A percentile compares a stretch with the other conserved stretches of the same genome.
phyloP scores from a whole-genome alignment of 1,140 invertebrate species.

The Euura lappo region DNA sequence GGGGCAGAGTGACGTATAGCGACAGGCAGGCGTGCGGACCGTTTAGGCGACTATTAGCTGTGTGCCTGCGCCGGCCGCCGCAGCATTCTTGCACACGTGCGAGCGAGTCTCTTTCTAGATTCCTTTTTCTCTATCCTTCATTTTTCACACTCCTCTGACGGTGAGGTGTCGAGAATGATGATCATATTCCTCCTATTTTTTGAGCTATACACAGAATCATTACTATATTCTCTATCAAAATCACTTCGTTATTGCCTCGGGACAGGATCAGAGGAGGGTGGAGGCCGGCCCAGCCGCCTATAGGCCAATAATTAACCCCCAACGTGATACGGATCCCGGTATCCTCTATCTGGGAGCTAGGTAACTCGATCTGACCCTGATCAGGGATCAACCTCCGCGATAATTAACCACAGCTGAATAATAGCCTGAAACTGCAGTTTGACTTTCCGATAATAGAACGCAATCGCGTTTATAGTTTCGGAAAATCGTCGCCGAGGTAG shows the following conservation, averaged over 20 bases:
- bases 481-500: no score
- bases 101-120: no score
- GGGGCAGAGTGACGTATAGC: conserved; percentile 40
- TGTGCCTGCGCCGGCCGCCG: no score
- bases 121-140: not conserved
- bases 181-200: not conserved
- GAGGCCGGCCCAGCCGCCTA: not conserved
- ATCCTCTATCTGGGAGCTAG: no score
- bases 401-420: no score
- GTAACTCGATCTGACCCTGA: no score
- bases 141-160: not conserved
- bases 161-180: not conserved
- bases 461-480: no score
- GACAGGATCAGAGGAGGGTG: not conserved
- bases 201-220: not conserved
- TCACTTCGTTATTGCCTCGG: not conserved
- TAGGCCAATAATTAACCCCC: not conserved
- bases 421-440: no score
- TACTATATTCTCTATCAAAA: not conserved
- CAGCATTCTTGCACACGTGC: no score
- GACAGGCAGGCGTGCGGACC: conserved; percentile 37
- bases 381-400: no score
- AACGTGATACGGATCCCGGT: no score
- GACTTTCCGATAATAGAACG: no score
- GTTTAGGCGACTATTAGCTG: conserved; percentile 46